These are phyloP conservation scores for Diorhabda carinulata DNA, from an alignment of 1,140 invertebrate genomes.

Conservation along the genomic window DNA sequence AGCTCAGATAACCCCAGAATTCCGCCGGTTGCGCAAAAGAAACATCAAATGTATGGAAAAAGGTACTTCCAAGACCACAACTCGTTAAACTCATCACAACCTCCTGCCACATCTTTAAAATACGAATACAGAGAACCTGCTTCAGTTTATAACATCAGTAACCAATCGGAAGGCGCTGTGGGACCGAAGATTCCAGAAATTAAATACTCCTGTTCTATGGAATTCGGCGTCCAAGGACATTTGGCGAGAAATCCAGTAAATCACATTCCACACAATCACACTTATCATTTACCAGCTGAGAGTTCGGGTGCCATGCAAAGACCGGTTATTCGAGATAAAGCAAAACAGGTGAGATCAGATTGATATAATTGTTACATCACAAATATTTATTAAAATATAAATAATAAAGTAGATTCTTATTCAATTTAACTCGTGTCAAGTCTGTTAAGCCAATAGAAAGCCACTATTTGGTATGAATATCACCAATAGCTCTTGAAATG, in stretches of 20 bases:
- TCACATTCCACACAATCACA: constrained; percentile 76
- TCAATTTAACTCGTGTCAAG: too few relatives aligned
- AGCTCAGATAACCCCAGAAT: constrained; percentile 47
- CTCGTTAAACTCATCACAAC: constrained; percentile 35
- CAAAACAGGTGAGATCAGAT: constrained; percentile 45
- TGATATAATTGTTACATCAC: not conserved
- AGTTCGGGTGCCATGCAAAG: constrained; percentile 66
- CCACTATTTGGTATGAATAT: too few relatives aligned
- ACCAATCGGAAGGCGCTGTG: constrained; percentile 45
- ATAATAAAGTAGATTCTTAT: too few relatives aligned
- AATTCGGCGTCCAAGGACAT: constrained; percentile 62
- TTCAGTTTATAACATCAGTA: constrained; percentile 31
- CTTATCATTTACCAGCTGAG: constrained; percentile 74
- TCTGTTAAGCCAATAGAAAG: too few relatives aligned
- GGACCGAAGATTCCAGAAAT: constrained; percentile 59
- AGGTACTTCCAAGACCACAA: constrained; percentile 64
- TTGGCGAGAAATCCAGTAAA: constrained; percentile 55
- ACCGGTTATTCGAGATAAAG: constrained; percentile 65
- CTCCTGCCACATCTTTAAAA: constrained; percentile 55
- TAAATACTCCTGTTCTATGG: constrained; percentile 69
- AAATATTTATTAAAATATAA: too few relatives aligned
- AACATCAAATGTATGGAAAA: constrained; percentile 88
- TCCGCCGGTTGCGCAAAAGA: constrained; percentile 80
- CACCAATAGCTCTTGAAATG: too few relatives aligned
- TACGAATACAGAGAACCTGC: constrained; percentile 59